A percentile compares a stretch with the other conserved stretches of the same genome.
Conservation (phyloP, 2,888 invertebrate genomes). For the Priocnemis perturbator region DNA sequence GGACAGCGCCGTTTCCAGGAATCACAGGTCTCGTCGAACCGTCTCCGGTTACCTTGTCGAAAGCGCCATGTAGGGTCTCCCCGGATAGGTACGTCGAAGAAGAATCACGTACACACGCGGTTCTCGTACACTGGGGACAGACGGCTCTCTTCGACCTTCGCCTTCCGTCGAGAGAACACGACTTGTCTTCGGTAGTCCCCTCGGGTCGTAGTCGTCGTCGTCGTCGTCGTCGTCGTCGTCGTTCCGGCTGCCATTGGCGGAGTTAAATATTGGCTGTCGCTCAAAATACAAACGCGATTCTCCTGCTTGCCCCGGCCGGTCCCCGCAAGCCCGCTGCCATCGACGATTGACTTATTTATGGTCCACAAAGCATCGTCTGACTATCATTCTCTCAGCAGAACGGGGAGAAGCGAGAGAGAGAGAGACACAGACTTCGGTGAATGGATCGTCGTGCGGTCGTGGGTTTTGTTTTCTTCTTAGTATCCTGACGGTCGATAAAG, state of each 20-base stretch:
- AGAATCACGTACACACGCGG: conserved; percentile 22
- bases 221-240: conserved; percentile 22
- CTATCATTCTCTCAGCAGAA: conserved; percentile 22
- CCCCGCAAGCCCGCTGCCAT: conserved; percentile 24
- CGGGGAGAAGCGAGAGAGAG: background rate
- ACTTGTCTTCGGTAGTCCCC: conserved; percentile 29
- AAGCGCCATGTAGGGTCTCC: conserved; percentile 32
- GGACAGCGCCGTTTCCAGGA: conserved; percentile 23
- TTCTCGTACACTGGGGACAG: conserved; percentile 10
- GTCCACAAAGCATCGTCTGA: conserved; percentile 56
- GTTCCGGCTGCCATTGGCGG: conserved; percentile 24
- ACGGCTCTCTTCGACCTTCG: conserved; percentile 28
- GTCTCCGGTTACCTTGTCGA: conserved; percentile 27
- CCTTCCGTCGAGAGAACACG: conserved; percentile 28
- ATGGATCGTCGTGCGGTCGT: conserved; percentile 29
- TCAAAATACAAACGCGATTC: conserved; percentile 50
- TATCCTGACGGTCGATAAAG: conserved; percentile 29
- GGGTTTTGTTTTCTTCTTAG: background rate
- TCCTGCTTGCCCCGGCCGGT: conserved; percentile 20
- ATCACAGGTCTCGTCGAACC: conserved; percentile 21
- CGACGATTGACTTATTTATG: conserved; percentile 62
- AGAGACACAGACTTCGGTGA: conserved; percentile 17
- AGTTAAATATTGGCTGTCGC: conserved; percentile 56
- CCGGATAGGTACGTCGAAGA: background rate
- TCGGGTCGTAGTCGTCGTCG: conserved; percentile 17